Evolutionary conservation across 2,797 vertebrate species (phyloP), one percentile per base, ranked within the genome.

Genomic region (Tauraco hartlaubi): DNA sequence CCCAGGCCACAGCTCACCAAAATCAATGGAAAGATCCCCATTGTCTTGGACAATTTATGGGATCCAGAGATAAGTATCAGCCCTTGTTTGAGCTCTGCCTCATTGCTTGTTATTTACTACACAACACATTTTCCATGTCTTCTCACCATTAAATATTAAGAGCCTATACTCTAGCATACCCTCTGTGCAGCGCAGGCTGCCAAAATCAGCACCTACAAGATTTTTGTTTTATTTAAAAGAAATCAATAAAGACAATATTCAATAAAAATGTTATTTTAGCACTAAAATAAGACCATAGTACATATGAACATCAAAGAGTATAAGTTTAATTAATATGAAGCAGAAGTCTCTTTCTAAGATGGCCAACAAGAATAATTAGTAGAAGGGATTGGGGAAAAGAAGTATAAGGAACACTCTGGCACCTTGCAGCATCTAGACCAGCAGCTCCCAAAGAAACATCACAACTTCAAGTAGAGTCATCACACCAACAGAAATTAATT

Each of bases 71-170:
- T 55, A 93, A 72, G 46, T 18, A 82, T 69, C 93, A 90, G 41
- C n/a, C 41, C 41, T 51, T 43, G 17, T 72, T 4, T 44, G 23
- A 91, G 81, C 39, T 91, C 71, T 56, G 39, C n/a, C 49, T 85
- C 71, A 63, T 13, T 13, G 5, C 17, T 87, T 52, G 77, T 91
- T 94, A 97, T 97, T 96, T 96, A 96, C 82, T 44, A 90, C 86
- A 90, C 86, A 96, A 94, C 73, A 90, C 71, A 96, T 98, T 98
- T 98, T 98, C 97, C 87, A 20, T 97, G 87, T 96, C 92, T 98
- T 95, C 92, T 94, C 88, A 63, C 54, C 56, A 95, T 98, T 89
- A 98, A 98, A 97, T 97, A 98, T 98, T 97, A 90, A 94, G 72
- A 82, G n/a, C 33, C 44, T 94, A 84, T 96, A 96, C 88, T 96